phyloP scores from a whole-genome alignment of 2,113 vertebrate genomes.

The Cricetomys ansorgei region DNA sequence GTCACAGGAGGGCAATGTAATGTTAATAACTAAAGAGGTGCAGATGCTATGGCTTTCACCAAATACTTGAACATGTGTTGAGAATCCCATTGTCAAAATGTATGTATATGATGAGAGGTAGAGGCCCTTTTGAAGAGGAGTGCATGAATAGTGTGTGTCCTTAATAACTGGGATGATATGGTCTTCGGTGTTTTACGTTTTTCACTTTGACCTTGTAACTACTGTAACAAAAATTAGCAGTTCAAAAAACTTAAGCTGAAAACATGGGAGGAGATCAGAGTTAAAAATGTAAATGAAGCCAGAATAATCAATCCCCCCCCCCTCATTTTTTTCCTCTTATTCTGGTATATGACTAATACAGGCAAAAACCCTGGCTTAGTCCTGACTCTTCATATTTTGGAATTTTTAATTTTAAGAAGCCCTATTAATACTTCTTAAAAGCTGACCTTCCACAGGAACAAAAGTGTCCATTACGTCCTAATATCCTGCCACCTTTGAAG shows the following conservation, averaged over 20 bases:
- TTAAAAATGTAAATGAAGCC: not conserved
- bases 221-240: slow-evolving; percentile 4
- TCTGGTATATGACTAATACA: not conserved
- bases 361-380: not conserved
- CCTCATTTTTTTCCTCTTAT: not conserved
- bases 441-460: not conserved
- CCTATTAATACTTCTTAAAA: not conserved
- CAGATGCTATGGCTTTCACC: not conserved
- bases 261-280: not conserved
- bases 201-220: slow-evolving; percentile 18
- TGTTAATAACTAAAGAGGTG: not conserved
- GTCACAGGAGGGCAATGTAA: not conserved
- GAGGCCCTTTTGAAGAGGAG: slow-evolving; percentile 7
- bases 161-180: not conserved
- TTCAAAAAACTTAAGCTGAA: not conserved
- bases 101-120: not conserved
- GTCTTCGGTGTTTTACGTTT: not conserved
- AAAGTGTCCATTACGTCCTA: not conserved
- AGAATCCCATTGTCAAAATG: not conserved
- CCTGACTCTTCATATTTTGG: slow-evolving; percentile 4
- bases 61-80: not conserved
- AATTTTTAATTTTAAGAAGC: not conserved
- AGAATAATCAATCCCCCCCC: not conserved
- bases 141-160: not conserved
- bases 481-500: not conserved